Percentiles rank a stretch among this genome's conserved stretches.
These are phyloP conservation scores for Meloidogyne hapla DNA, from an alignment of 1,140 invertebrate genomes.

Conservation along the genomic window DNA sequence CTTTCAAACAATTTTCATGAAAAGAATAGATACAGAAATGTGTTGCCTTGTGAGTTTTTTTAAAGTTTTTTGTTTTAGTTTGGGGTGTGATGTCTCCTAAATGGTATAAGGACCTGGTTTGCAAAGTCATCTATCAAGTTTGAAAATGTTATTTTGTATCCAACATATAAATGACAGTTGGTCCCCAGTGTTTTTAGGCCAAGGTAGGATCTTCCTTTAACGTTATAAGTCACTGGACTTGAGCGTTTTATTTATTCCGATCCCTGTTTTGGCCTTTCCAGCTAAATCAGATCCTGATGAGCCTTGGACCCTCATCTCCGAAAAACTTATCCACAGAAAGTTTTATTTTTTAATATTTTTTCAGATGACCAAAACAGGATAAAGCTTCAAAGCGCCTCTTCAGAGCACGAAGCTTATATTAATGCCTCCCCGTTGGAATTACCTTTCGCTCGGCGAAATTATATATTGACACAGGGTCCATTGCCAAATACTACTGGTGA, in stretches of 20 bases:
- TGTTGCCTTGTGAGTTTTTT: constrained; percentile 52
- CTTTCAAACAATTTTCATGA: constrained; percentile 38
- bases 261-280: no score
- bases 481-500: constrained; percentile 45
- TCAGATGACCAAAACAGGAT: constrained; percentile 53
- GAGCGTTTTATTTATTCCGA: no score
- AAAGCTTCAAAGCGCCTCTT: constrained; percentile 17
- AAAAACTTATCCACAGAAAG: background rate
- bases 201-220: no score
- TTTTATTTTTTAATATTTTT: background rate
- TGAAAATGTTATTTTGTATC: no score
- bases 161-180: no score
- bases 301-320: no score
- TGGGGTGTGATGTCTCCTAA: no score
- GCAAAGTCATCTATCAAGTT: no score
- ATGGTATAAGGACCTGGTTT: no score
- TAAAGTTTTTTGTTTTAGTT: background rate
- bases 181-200: no score
- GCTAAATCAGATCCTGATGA: no score
- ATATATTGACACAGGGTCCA: constrained; percentile 53
- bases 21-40: constrained; percentile 55
- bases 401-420: constrained; percentile 45
- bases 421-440: constrained; percentile 47
- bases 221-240: no score
- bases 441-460: constrained; percentile 37